These are phyloP conservation scores for Megaustenia siamemsis DNA, from an alignment of 2,888 invertebrate species.

Conservation along the genomic window DNA sequence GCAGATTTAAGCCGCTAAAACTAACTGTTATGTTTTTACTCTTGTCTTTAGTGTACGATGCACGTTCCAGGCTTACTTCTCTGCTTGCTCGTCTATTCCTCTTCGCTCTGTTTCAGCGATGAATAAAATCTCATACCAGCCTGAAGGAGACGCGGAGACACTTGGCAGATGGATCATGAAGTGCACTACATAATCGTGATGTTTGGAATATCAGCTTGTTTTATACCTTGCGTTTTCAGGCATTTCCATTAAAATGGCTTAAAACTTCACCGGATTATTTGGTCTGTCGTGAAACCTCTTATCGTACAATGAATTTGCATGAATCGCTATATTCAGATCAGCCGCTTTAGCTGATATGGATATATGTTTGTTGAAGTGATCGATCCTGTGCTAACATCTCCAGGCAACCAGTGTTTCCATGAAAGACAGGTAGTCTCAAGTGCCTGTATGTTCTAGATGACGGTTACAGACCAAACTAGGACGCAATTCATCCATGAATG, in stretches of 20 bases:
- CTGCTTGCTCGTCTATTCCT: too few species aligned
- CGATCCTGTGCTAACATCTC: slow-evolving; percentile 7
- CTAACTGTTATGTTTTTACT: too few species aligned
- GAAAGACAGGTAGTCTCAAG: not conserved
- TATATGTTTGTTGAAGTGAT: slow-evolving; percentile 23
- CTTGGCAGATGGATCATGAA: too few species aligned
- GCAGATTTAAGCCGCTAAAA: too few species aligned
- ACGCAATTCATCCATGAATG: not conserved
- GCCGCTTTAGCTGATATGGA: not conserved
- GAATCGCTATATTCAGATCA: slow-evolving; percentile 4
- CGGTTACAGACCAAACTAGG: slow-evolving; percentile 29
- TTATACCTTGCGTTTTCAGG: not conserved
- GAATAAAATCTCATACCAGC: too few species aligned
- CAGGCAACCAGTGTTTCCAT: slow-evolving; percentile 4
- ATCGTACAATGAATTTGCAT: slow-evolving; percentile 29
- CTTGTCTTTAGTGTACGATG: too few species aligned
- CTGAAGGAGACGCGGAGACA: too few species aligned
- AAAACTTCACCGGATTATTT: not conserved
- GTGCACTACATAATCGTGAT: too few species aligned
- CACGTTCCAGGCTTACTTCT: too few species aligned
- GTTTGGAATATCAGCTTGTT: not conserved
- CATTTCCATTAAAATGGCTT: not conserved
- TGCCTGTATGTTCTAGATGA: slow-evolving; percentile 34
- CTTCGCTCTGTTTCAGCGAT: too few species aligned
- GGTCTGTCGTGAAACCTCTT: not conserved